Base-by-base conservation (phyloP, 2,113 vertebrate species). In the Pseudorhombus dupliciocellatus region DNA sequence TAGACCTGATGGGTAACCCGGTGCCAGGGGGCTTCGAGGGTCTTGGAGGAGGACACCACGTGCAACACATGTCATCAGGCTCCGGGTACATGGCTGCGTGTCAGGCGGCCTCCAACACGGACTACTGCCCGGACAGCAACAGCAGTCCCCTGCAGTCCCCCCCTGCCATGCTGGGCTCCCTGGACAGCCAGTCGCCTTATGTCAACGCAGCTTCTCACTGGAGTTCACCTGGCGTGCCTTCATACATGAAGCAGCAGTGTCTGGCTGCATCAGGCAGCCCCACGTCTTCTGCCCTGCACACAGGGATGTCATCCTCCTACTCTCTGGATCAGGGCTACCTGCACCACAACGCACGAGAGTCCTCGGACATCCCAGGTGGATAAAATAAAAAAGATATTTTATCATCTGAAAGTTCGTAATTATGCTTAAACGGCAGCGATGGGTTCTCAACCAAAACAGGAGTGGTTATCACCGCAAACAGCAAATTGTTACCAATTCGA, bases 241-340 rank as follows among this genome's bases (percentile, higher is more conserved):
- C 96, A 50, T 98, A 98, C 91, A 94, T 96, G 88, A 99, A 98
- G 84, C 96, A 97, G 90, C 95, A 96, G 84, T 79, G 94, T 10
- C 83, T 96, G 85, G 92, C 37, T 12, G 37, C 94, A 30, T 89
- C 96, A 1, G 87, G 90, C 91, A 93, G 91, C 67, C 83, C 93
- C 18, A 87, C 94, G 14, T 88, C 95, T 7, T 90, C 95, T 1
- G 92, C 93, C 55, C 84, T 96, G 81, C 96, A 97, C 86, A 86
- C 95, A 60, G 92, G 94, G 66, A 90, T 96, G 92, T 86, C 96
- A 0, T 89, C 96, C 0, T 89, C 96, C 25, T 98, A 96, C 78
- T 94, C 96, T 9, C 86, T 98, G 93, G 97, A 98, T 84, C 97
- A 97, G 80, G 93, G 92, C 75, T 97, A 96, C 80, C 92, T 97